A percentile compares a stretch with the other conserved stretches of the same genome.
phyloP scores from a whole-genome alignment of 2,113 vertebrate genomes.

The Alces alces region DNA sequence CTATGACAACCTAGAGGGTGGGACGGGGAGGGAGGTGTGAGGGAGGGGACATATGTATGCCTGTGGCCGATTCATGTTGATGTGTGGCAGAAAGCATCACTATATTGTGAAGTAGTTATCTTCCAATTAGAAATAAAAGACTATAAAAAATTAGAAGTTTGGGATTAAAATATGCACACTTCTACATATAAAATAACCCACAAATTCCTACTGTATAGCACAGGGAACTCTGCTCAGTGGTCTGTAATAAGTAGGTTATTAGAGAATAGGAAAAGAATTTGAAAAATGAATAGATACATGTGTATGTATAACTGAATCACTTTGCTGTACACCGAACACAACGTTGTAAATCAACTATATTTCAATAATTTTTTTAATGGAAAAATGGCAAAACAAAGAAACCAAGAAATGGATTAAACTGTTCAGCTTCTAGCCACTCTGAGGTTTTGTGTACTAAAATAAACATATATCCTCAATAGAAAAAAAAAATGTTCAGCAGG shows the following conservation, averaged over 20 bases:
- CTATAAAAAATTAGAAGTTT: not conserved
- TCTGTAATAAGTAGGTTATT: not conserved
- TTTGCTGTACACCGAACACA: not conserved
- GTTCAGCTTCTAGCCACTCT: conserved; percentile 11
- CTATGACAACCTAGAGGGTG: not conserved
- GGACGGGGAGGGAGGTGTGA: not conserved
- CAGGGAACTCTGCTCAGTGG: not conserved
- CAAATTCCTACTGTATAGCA: not conserved
- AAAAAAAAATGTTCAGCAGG: not conserved
- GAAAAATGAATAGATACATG: not conserved
- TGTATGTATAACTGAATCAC: not conserved
- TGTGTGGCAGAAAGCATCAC: not conserved
- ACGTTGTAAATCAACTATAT: not conserved
- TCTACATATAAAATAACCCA: not conserved
- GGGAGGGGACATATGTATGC: not conserved
- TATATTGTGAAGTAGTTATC: not conserved
- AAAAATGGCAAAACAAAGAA: not conserved
- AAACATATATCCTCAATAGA: not conserved
- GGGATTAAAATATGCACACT: not conserved
- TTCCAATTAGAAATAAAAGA: not conserved
- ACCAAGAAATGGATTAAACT: conserved; percentile 31
- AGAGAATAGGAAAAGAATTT: not conserved
- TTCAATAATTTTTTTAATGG: not conserved
- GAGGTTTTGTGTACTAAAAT: not conserved
- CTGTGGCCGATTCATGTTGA: not conserved